A percentile compares a stretch with the other conserved stretches of the same genome.
Evolutionary conservation across 2,888 invertebrate genomes (phyloP).

Genomic region (Salpingus planirostris): DNA sequence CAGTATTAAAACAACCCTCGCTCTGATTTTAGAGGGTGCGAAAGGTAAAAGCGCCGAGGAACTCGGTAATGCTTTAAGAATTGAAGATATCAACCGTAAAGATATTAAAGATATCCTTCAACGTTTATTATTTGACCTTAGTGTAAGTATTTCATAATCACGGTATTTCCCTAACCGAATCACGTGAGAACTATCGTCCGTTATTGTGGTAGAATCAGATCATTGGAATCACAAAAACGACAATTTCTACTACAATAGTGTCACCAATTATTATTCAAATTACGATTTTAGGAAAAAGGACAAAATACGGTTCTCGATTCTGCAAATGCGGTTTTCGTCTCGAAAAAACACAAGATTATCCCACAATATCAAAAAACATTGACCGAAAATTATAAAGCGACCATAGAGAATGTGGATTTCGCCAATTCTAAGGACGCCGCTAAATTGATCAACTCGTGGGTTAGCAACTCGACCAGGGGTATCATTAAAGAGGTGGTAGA

Average conservation of each 20-base stretch:
- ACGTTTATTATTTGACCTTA: constrained; percentile 21
- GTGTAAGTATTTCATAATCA: constrained; percentile 20
- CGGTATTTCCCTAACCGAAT: no score
- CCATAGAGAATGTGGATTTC: constrained; percentile 47
- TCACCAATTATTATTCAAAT: no score
- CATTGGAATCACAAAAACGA: no score
- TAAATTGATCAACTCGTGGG: constrained; percentile 52
- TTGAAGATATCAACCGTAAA: constrained; percentile 29
- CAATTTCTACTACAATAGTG: no score
- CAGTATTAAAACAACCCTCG: constrained; percentile 54
- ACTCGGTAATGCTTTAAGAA: constrained; percentile 48
- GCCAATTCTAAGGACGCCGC: constrained; percentile 39
- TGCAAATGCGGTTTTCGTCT: constrained; percentile 25
- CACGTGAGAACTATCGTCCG: no score
- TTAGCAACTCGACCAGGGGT: constrained; percentile 47
- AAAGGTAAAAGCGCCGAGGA: constrained; percentile 49
- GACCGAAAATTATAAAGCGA: constrained; percentile 44
- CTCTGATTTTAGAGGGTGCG: constrained; percentile 56
- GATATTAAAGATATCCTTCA: constrained; percentile 19
- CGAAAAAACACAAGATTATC: constrained; percentile 36
- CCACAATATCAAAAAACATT: constrained; percentile 43
- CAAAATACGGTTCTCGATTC: constrained; percentile 22
- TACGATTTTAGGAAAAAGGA: background rate
- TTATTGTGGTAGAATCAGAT: no score
- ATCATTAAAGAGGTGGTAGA: constrained; percentile 38